A percentile compares a stretch with the other conserved stretches of the same genome.
phyloP scores from a whole-genome alignment of 2,113 vertebrate species.

The Oreochromis tanganicae region DNA sequence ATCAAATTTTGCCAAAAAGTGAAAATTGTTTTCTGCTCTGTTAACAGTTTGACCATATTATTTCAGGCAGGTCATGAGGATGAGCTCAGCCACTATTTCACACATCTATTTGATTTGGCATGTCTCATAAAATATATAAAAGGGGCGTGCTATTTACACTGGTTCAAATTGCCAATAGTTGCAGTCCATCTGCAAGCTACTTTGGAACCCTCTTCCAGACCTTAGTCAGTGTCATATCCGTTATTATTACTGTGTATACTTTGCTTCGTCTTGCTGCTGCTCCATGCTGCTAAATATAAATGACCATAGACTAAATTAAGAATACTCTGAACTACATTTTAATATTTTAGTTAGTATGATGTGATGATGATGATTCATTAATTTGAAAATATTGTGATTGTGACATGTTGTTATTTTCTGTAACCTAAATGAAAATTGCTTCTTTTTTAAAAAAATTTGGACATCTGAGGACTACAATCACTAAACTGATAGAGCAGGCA shows the following conservation, averaged over 20 bases:
- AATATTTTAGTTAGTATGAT: background rate
- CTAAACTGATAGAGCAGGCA: background rate
- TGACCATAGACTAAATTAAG: background rate
- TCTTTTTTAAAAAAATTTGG: background rate
- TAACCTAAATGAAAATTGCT: background rate
- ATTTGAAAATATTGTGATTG: background rate
- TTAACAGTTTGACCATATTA: background rate
- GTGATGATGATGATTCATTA: background rate
- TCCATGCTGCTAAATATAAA: background rate
- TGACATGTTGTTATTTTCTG: background rate
- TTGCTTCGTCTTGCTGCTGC: background rate
- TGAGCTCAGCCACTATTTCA: background rate
- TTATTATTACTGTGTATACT: background rate
- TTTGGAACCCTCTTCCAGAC: background rate
- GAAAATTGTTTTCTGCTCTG: rapidly evolving
- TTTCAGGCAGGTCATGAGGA: background rate
- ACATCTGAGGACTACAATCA: background rate
- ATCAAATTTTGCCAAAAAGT: background rate
- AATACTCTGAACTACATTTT: background rate
- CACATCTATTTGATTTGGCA: background rate
- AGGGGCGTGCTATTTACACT: rapidly evolving
- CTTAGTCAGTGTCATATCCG: background rate
- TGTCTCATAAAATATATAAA: background rate
- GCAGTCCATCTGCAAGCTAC: background rate
- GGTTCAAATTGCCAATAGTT: background rate